phyloP scores from a whole-genome alignment of 2,888 invertebrate genomes.

The Diaperis boleti region DNA sequence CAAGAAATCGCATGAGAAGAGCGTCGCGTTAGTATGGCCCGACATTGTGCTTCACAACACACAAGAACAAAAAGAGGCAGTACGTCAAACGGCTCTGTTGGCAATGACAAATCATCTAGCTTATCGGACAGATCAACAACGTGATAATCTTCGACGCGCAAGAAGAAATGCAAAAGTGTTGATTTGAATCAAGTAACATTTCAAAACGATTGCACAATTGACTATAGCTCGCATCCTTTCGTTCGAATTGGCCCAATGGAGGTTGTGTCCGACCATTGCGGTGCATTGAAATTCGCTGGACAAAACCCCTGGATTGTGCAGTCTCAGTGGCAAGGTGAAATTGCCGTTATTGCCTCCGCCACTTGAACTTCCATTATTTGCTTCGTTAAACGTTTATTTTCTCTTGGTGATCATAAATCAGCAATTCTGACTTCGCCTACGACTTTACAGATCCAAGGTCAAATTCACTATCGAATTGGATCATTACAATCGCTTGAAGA shows the following conservation, averaged over 20 bases:
- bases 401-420: constrained; percentile 7
- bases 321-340: constrained; percentile 43
- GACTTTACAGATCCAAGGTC: constrained; percentile 38
- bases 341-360: constrained; percentile 44
- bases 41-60: too few relatives aligned
- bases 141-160: too few relatives aligned
- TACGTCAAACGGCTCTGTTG: too few relatives aligned
- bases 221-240: constrained; percentile 5
- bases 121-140: too few relatives aligned
- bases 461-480: constrained; percentile 47
- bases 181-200: neutral
- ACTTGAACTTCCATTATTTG: constrained; percentile 45
- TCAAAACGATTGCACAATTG: constrained; percentile 4
- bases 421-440: neutral
- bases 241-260: constrained; percentile 39
- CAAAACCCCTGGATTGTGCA: constrained; percentile 47
- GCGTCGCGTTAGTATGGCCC: too few relatives aligned
- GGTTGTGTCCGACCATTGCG: constrained; percentile 32
- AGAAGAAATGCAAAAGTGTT: too few relatives aligned
- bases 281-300: constrained; percentile 42
- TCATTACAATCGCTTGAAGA: constrained; percentile 54
- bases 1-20: too few relatives aligned
- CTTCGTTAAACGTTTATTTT: constrained; percentile 35
- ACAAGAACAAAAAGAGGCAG: too few relatives aligned
- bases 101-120: too few relatives aligned